Percentiles rank a stretch among this genome's conserved stretches.
Evolutionary conservation across 2,113 vertebrate species (phyloP).

Genomic region (Erythrolamprus reginae): DNA sequence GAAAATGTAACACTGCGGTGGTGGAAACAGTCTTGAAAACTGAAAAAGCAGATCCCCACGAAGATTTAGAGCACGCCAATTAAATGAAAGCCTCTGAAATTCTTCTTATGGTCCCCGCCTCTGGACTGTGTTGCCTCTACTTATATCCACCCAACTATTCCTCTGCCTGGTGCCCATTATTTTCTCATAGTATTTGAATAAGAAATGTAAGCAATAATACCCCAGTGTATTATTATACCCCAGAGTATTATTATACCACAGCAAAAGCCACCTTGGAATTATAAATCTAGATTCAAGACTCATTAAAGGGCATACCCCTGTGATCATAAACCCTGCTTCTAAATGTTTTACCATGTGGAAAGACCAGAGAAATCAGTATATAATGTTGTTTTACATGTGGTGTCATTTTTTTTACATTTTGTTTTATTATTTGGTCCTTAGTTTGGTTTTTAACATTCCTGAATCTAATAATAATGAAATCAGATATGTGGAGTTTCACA

Average conservation of each 20-base stretch:
- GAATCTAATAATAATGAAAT: not conserved
- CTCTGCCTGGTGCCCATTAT: not conserved
- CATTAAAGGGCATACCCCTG: not conserved
- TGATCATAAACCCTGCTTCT: not conserved
- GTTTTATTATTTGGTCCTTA: not conserved
- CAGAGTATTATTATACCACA: not conserved
- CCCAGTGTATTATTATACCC: not conserved
- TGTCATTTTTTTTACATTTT: not conserved
- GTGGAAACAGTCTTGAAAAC: not conserved
- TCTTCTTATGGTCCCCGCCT: not conserved
- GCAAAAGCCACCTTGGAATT: not conserved
- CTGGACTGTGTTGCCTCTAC: not conserved
- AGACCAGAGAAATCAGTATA: not conserved
- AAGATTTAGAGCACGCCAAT: not conserved
- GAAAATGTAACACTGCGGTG: not conserved
- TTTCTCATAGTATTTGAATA: not conserved
- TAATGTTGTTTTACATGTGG: not conserved
- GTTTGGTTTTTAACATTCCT: not conserved
- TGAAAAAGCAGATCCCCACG: not conserved
- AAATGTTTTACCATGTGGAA: not conserved
- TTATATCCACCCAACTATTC: not conserved
- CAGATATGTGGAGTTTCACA: not conserved
- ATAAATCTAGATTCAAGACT: not conserved
- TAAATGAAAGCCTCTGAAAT: not conserved
- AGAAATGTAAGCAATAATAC: not conserved